Evolutionary conservation across 2,797 vertebrate species (phyloP), one percentile per base, ranked within the genome.

Genomic region (Neomorphus geoffroyi): DNA sequence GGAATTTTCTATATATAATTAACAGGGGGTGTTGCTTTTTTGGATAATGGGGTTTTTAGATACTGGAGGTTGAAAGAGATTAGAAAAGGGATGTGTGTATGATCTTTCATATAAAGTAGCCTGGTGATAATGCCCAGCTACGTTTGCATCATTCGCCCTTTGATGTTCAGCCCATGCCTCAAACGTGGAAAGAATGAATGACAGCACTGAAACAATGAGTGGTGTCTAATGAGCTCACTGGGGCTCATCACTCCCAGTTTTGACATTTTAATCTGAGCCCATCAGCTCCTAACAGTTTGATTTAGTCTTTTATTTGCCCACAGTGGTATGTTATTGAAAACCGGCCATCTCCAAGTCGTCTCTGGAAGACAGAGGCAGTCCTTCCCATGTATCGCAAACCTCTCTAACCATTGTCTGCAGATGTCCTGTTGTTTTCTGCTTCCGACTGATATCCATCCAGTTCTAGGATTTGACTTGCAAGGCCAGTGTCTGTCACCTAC

Each of bases 1-100:
- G 86, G 69, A 90, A 92, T 83, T 93, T 73, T 86, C 80, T 90
- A 57, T 72, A 79, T 75, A 72, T 90, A 93, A 90, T 88, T 87
- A 91, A 77, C 61, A 75, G 53, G 64, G 64, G 37, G 50, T 74
- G 32, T 35, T 81, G 64, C 43, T 91, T 58, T 92, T 86, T 90
- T 83, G n/a, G 70, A 75, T 91, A 81, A 75, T 60, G 43, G 39
- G 78, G 24, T 37, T 91, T 94, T 94, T 71, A 80, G 61, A 51
- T 80, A 48, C 46, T 78, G 27, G 35, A 65, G 18, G 24, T 90
- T 75, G 54, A 92, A 94, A 88, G 79, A 67, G 50, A 87, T 10
- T 75, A 30, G 39, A 33, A 94, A 90, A 86, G 27, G 33, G 70
- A 48, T 4, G 2, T 33, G 61, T 22, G 3, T 87, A 64, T 85